Evolutionary conservation across 1,140 invertebrate genomes (phyloP).

Genomic region (Drosophila carrolli): DNA sequence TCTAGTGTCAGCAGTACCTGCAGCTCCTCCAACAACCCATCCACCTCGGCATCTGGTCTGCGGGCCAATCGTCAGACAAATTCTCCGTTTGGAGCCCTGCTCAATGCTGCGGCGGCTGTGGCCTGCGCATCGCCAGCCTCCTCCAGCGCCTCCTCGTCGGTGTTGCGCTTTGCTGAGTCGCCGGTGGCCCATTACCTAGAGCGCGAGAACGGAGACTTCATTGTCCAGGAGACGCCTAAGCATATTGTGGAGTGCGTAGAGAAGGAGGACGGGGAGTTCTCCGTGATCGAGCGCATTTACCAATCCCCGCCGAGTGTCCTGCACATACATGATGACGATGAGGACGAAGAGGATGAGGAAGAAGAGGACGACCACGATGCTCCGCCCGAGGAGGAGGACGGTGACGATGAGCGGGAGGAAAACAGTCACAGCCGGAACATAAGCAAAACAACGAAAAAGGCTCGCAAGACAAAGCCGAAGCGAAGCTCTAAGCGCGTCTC

Average conservation of each 20-base stretch:
- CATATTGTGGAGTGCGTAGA: conserved; percentile 83
- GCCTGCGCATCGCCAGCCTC: conserved; percentile 62
- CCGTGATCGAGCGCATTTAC: conserved; percentile 82
- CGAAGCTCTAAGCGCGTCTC: conserved; percentile 31
- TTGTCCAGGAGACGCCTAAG: conserved; percentile 83
- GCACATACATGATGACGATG: conserved; percentile 80
- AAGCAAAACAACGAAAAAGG: conserved; percentile 59
- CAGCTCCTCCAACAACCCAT: conserved; percentile 11
- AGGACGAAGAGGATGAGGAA: conserved; percentile 67
- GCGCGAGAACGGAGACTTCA: conserved; percentile 81
- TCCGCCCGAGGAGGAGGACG: conserved; percentile 52
- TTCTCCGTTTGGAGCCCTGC: conserved; percentile 65
- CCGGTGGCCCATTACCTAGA: conserved; percentile 82
- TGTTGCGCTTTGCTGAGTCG: conserved; percentile 77
- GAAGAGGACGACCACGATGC: conserved; percentile 24
- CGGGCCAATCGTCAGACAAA: conserved; percentile 60
- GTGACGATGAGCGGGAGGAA: conserved; percentile 68
- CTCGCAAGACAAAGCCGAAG: conserved; percentile 61
- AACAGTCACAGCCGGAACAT: conserved; percentile 49
- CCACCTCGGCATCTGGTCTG: not conserved
- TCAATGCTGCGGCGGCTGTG: conserved; percentile 67
- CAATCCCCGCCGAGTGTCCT: conserved; percentile 82
- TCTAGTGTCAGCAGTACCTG: conserved; percentile 16
- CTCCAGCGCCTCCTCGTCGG: conserved; percentile 42
- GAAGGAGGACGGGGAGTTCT: conserved; percentile 81